Base-by-base conservation (phyloP, 2,888 invertebrate species). In the Pocota personata region DNA sequence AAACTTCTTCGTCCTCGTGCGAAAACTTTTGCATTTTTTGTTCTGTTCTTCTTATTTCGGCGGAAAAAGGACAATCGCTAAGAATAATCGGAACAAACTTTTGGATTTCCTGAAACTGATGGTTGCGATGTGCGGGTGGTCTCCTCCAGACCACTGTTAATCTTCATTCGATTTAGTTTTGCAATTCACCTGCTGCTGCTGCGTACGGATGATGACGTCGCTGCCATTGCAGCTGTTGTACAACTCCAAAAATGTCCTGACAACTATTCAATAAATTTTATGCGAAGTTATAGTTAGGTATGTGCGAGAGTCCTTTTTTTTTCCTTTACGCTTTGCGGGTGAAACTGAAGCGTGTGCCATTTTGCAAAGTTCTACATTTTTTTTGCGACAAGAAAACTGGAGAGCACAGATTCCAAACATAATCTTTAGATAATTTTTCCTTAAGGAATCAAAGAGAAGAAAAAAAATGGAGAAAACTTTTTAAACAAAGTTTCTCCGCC, bases 1-100 rank as follows among this genome's bases (percentile, higher is more conserved):
- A 86, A 86, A 86, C 77, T 86, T 82, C 58, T 48, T 80, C 84
- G 57, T 80, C 69, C 43, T 66, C 48, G 67, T 50, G 58, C 57
- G 27, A 37, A 21, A 73, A 79, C 21, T 67, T 72, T 32, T 21
- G 16, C 35, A 35, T 8, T 50, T 55, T 52, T 72, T 57, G 27
- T 64, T 62, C n/a, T 8, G 27, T 27, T 58, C 32, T 14, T 12
- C 2, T 14, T 50, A 55, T 75, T 84, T 79, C 32, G 71, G 80
- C 71, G 73, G 64, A 64, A 66, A 69, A 58, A 82, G 60, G 76
- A 82, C 86, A 82, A 60, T 82, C 82, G 66, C 67, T 32, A 35
- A 57, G 62, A 72, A 86, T 86, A 86, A 82, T 82, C 82, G 86
- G 82, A 67, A 86, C 76, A 86, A 86, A 86, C 86, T 86, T 86